Base-by-base conservation (phyloP, 2,888 invertebrate species). In the Tetrapedia diversipes region DNA sequence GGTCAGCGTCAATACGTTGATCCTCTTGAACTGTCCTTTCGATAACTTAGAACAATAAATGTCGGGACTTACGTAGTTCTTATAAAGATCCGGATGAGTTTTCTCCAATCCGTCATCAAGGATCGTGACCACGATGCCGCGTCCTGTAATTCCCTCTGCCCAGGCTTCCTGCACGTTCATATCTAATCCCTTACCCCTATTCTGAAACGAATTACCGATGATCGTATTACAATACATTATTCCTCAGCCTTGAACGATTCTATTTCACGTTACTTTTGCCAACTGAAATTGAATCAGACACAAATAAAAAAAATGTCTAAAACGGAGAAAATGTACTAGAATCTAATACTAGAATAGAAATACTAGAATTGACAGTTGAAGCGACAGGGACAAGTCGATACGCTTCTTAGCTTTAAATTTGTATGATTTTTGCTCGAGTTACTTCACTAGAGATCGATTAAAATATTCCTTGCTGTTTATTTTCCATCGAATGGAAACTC, bases 161-260 rank as follows among this genome's bases (percentile, higher is more conserved):
- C 99, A 99, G 43, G 98, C 99, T 68, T 96, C 97, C 88, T 97
- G 95, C 80, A 99, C 99, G 92, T 98, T 98, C 98, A 99, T 98
- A 89, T 98, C 98, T 79, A 98, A 92, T 14, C 97, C 97, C 77
- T 95, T 95, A n/a, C 98, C 98, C 67, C 98, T 95, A 91, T 97
- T 97, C 97, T 97, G 91, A 51, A 92, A 89, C 82, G 82, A 87
- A 87, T 37, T 19, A 72, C 32, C 53, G 24, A 69, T 11, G 29
- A 43, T 43, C 19, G 11, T 45, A n/a, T 32, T 51, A 39, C 11
- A 59, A 39, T 32, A 34, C 8, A 22, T 16, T 24, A 4, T 14
- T 32, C 47, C 4, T 16, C 27, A 47, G 7, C 22, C 32, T 24
- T 7, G 1, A 8, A 49, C n/a, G n/a, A n/a, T n/a, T n/a, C n/a